These are phyloP conservation scores for Corythaixoides concolor DNA, from an alignment of 2,113 vertebrate genomes.

Conservation along the genomic window DNA sequence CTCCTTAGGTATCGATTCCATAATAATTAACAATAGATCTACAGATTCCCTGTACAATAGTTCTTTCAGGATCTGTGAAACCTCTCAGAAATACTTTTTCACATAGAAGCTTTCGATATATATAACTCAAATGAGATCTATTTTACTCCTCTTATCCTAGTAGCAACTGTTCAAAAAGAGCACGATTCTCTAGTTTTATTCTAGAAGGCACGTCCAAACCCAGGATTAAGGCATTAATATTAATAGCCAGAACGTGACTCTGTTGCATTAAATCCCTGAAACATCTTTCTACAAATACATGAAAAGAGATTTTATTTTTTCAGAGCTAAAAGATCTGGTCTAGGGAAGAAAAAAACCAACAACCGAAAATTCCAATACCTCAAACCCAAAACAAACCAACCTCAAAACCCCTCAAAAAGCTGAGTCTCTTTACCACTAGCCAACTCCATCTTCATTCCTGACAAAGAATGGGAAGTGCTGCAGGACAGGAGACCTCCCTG, in stretches of 20 bases:
- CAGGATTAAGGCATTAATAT: background rate
- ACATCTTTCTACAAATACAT: background rate
- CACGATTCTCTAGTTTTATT: background rate
- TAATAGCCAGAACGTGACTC: background rate
- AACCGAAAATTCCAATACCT: background rate
- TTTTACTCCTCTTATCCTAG: background rate
- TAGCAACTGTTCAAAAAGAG: background rate
- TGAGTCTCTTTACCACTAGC: background rate
- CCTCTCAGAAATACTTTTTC: background rate
- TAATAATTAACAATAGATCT: background rate
- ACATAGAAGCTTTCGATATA: fast-evolving
- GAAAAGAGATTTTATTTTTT: background rate
- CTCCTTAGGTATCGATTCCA: background rate
- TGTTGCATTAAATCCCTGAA: background rate
- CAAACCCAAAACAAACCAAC: background rate
- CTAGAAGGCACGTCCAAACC: background rate
- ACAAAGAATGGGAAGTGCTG: background rate
- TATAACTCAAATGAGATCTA: background rate
- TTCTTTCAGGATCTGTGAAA: background rate
- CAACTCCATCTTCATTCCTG: fast-evolving
- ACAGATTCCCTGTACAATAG: background rate
- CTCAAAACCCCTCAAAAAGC: background rate
- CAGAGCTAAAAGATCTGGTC: background rate
- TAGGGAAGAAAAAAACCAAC: background rate
- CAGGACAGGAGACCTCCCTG: background rate